Base-by-base conservation (phyloP, 2,113 vertebrate genomes). In the Anolis carolinensis region DNA sequence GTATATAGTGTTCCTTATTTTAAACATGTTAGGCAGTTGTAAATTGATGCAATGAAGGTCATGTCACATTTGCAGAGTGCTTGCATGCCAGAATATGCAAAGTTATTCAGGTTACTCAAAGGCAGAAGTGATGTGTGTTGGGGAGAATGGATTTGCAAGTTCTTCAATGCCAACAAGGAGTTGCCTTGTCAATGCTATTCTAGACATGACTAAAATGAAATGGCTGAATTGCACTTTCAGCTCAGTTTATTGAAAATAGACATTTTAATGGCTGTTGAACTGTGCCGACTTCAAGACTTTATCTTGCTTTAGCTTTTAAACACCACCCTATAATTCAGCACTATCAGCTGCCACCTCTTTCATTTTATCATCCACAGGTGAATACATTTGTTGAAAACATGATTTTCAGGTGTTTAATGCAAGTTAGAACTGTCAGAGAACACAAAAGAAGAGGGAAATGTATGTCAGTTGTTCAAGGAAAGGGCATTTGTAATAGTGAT, bases 371-470 rank as follows among this genome's bases (percentile, higher is more conserved):
- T 92, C 94, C 88, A 89, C 90, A 92, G 89, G 88, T 92, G 90
- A 88, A 89, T 94, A 93, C 92, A 93, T 95, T 94, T 94, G 93
- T 94, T 94, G 89, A 95, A 95, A 96, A 93, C 91, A 88, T 82
- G 85, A 88, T 93, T 87, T 93, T 92, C 90, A 76, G 76, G 85
- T 91, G 87, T 82, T 93, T 93, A 93, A 87, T 93, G 84, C 89
- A 89, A 92, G 78, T 92, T 93, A 88, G 92, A 93, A 81, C 92
- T 94, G 93, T 90, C 89, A 92, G 81, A 90, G 30, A 94, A 92
- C 76, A 94, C 91, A 95, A 95, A 94, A 81, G 90, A 91, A 86
- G 86, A 89, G 78, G 87, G 86, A 92, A 93, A 93, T 92, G 78
- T 84, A 82, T 88, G 88, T 91, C 92, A 93, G 90, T 88, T 93